Percentiles rank a stretch among this genome's conserved stretches.
phyloP scores from a whole-genome alignment of 2,113 vertebrate genomes.

The Jacana jacana region DNA sequence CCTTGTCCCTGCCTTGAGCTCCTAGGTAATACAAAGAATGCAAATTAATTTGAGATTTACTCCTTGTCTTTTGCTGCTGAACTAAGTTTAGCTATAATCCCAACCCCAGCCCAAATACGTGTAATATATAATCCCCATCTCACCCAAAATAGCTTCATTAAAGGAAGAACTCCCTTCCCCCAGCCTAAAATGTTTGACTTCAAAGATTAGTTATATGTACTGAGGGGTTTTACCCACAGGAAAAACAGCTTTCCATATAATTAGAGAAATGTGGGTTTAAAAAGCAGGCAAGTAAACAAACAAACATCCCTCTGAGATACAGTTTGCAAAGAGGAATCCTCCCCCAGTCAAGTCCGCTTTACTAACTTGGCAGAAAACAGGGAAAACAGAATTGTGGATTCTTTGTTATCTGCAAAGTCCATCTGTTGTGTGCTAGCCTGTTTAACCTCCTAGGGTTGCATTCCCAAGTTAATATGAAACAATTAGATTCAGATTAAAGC shows the following conservation, averaged over 20 bases:
- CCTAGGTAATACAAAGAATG: background rate
- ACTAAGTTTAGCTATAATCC: background rate
- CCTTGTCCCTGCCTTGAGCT: background rate
- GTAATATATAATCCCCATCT: background rate
- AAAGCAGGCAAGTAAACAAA: conserved; percentile 12
- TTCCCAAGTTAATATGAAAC: conserved; percentile 28
- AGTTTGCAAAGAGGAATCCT: background rate
- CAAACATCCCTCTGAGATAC: conserved; percentile 12
- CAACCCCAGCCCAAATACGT: background rate
- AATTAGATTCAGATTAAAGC: conserved; percentile 51
- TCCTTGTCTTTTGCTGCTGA: background rate
- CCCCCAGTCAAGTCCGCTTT: background rate
- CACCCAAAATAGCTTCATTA: background rate
- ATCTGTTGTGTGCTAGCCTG: conserved; percentile 25
- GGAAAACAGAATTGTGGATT: conserved; percentile 21
- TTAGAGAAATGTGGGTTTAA: conserved; percentile 7
- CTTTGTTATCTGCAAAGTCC: conserved; percentile 27
- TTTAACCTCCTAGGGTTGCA: conserved; percentile 16
- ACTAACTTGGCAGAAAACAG: conserved; percentile 41
- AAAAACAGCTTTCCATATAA: conserved; percentile 21
- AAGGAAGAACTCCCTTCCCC: conserved; percentile 2
- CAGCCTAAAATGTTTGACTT: conserved; percentile 6
- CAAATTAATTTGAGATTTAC: background rate
- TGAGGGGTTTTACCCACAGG: background rate
- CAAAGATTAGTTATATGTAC: background rate